Evolutionary conservation across 2,113 vertebrate genomes (phyloP), one percentile per base, ranked within the genome.

Genomic region (Lanius collurio): DNA sequence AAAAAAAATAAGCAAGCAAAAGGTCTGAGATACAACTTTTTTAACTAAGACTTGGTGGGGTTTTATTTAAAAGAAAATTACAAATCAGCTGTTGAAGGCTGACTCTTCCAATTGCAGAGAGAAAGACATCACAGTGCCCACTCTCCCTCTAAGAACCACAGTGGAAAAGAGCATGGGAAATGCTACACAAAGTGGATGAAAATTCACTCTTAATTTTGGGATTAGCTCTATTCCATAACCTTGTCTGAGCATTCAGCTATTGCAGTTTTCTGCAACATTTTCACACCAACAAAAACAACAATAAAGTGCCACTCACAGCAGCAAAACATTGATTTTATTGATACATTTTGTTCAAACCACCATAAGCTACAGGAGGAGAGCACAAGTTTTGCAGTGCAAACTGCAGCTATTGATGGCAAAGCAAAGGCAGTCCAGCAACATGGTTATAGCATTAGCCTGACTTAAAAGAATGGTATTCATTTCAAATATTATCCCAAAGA

Each of bases 181-280:
- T 18, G 9, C 21, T 46, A 68, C 0, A 3, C 0, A 2, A 56
- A 5, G n/a, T 16, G 5, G 23, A 60, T 11, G 4, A 83, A 41
- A 56, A 80, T 14, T 64, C 9, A 2, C 24, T 83, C 83, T 47
- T 52, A 52, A 52, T 71, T 28, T 59, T n/a, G 39, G n/a, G 21
- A 90, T 73, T 83, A 69, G n/a, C 23, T 81, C 59, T 62, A 42
- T 37, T 85, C 50, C 47, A 65, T 44, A 83, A 80, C 22, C 8
- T 27, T 57, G 24, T 23, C 11, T 64, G 15, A 73, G 21, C 14
- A n/a, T n/a, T 65, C 41, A 64, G 28, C 11, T 28, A 56, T 3
- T 30, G 50, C 20, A 60, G 11, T 27, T 69, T 83, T 69, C 62
- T 53, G 37, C 46, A 88, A 39, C 15, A 52, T 28, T 79, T 92